Evolutionary conservation across 2,888 invertebrate genomes (phyloP).

Genomic region (Beris chalybata): DNA sequence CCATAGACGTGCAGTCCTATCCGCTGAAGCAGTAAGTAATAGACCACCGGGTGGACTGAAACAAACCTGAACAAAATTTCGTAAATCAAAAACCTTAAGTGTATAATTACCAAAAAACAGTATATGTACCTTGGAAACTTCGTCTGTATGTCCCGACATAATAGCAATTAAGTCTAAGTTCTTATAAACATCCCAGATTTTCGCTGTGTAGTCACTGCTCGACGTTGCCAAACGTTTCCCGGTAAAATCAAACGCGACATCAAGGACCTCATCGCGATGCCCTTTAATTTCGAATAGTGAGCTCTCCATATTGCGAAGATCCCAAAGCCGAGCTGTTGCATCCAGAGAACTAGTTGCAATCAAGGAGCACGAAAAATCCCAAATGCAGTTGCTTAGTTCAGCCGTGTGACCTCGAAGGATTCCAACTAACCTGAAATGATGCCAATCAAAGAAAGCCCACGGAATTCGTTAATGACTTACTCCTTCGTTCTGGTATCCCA

Average conservation of each 20-base stretch:
- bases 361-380: constrained; percentile 67
- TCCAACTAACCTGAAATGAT: constrained; percentile 14
- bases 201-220: constrained; percentile 74
- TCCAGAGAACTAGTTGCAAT: constrained; percentile 74
- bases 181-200: constrained; percentile 66
- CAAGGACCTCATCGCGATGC: constrained; percentile 72
- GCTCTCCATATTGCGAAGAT: constrained; percentile 60
- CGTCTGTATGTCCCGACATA: constrained; percentile 68
- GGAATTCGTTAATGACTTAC: constrained; percentile 51
- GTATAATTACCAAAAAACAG: constrained; percentile 4
- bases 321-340: constrained; percentile 72
- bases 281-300: constrained; percentile 64
- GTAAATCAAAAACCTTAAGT: background rate
- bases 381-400: constrained; percentile 70
- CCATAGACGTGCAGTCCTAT: constrained; percentile 76
- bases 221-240: constrained; percentile 73
- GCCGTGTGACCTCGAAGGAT: constrained; percentile 62
- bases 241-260: constrained; percentile 74
- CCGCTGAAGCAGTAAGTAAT: constrained; percentile 75
- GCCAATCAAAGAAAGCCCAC: background rate
- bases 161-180: constrained; percentile 62
- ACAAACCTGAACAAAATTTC: constrained; percentile 61
- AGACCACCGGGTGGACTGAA: constrained; percentile 78
- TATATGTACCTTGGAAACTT: constrained; percentile 65
- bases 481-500: constrained; percentile 72